Base-by-base conservation (phyloP, 2,797 vertebrate species). In the Spondyliosoma cantharus region DNA sequence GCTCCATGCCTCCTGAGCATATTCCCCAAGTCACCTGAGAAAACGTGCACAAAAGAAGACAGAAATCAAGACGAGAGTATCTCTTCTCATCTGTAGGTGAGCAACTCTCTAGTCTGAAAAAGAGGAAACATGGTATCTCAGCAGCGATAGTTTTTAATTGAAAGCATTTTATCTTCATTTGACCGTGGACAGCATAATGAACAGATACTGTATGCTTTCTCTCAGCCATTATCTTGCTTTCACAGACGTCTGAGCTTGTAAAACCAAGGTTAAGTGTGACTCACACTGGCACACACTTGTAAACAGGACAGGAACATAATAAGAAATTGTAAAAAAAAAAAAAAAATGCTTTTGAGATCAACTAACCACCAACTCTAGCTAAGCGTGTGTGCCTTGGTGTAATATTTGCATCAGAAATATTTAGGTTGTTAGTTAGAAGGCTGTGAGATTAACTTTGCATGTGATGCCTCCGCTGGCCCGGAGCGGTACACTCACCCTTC, bases 391-490 rank as follows among this genome's bases (percentile, higher is more conserved):
- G 16, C 52, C 16, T 52, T 73, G 52, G 52, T 69, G 74, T 76
- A 73, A 76, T 73, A 62, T 76, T 81, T 84, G 45, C 66, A 59
- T 85, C 78, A 50, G 75, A 87, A 68, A 69, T 54, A 56, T 71
- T 78, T 50, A 14, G 53, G 19, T 50, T 80, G 63, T 74, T 77
- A 64, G 80, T 76, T 71, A 37, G 22, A n/a, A 22, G 74, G 71
- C 7, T 19, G 48, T 22, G 42, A 82, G 69, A 74, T 86, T 71
- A 87, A 88, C 86, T 83, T 78, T 78, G 53, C 49, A 45, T 78
- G 64, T 27, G 9, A 14, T 59, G 67, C 58, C 46, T 76, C 62
- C 19, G 20, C 73, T 84, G 75, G 78, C 86, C 87, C 25, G 52
- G 78, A 84, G 87, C 88, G 20, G 46, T 62, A 64, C 67, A 57